phyloP scores from a whole-genome alignment of 2,888 invertebrate genomes.

The Caenorhabditis doughertyi region DNA sequence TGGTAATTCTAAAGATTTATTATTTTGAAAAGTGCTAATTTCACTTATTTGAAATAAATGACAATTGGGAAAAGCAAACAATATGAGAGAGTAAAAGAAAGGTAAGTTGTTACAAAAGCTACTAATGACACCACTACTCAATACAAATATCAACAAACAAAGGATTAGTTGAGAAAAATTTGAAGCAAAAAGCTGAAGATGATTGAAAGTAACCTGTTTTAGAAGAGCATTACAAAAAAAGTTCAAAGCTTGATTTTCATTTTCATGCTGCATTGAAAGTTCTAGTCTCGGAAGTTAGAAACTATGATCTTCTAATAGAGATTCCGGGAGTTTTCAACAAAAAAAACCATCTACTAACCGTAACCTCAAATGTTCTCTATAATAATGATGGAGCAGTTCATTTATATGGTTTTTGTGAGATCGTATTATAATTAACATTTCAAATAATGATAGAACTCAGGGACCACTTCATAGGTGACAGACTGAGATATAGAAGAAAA shows the following conservation, averaged over 20 bases:
- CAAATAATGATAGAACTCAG: slow-evolving; percentile 31
- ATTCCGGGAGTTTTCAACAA: too few relatives aligned
- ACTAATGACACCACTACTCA: slow-evolving; percentile 32
- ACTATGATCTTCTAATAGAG: too few relatives aligned
- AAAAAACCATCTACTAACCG: too few relatives aligned
- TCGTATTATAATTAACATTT: slow-evolving; percentile 43
- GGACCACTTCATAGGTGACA: slow-evolving; percentile 46
- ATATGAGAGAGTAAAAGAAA: neutral
- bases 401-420: neutral
- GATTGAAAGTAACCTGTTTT: too few relatives aligned
- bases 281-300: too few relatives aligned
- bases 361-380: neutral
- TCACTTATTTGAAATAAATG: slow-evolving; percentile 3
- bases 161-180: neutral
- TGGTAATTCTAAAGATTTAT: slow-evolving; percentile 21
- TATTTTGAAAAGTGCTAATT: neutral
- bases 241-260: too few relatives aligned
- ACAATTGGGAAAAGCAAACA: slow-evolving; percentile 9
- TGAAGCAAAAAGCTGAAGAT: neutral
- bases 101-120: neutral
- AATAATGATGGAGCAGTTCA: neutral
- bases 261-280: too few relatives aligned
- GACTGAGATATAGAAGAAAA: neutral
- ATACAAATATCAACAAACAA: slow-evolving; percentile 15
- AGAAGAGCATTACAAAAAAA: too few relatives aligned